Percentiles rank a stretch among this genome's conserved stretches.
Conservation (phyloP, 2,797 vertebrate genomes). For the Propithecus perrieri region DNA sequence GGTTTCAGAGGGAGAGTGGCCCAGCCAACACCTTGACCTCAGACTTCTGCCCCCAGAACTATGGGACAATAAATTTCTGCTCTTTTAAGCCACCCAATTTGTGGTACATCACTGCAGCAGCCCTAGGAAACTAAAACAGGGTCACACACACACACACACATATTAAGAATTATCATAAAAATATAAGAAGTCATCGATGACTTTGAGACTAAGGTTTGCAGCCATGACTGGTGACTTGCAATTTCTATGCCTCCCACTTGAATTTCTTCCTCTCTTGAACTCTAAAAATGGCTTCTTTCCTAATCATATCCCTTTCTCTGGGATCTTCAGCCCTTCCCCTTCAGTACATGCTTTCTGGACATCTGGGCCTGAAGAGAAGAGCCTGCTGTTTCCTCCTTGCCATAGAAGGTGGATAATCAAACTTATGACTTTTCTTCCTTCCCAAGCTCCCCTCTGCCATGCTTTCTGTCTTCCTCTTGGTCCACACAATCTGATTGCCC, state of each 20-base stretch:
- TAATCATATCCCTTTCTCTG: neutral
- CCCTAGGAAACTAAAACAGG: neutral
- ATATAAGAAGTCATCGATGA: neutral
- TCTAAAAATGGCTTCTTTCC: neutral
- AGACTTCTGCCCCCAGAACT: neutral
- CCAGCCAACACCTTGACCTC: neutral
- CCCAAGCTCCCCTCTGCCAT: neutral
- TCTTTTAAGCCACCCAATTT: neutral
- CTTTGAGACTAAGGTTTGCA: neutral
- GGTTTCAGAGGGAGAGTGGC: neutral
- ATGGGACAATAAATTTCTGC: neutral
- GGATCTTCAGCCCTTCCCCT: neutral
- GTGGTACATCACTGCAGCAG: neutral
- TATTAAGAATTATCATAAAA: neutral
- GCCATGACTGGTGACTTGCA: neutral
- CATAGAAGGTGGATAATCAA: neutral
- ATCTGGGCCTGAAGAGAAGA: neutral
- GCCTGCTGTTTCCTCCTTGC: neutral
- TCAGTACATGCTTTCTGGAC: neutral
- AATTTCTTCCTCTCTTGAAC: neutral
- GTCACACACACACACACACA: neutral
- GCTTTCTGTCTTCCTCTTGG: neutral
- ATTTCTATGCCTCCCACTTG: neutral
- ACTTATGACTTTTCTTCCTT: neutral
- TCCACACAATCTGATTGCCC: neutral